phyloP scores from a whole-genome alignment of 2,888 invertebrate species.

The Lampropteryx suffumata region DNA sequence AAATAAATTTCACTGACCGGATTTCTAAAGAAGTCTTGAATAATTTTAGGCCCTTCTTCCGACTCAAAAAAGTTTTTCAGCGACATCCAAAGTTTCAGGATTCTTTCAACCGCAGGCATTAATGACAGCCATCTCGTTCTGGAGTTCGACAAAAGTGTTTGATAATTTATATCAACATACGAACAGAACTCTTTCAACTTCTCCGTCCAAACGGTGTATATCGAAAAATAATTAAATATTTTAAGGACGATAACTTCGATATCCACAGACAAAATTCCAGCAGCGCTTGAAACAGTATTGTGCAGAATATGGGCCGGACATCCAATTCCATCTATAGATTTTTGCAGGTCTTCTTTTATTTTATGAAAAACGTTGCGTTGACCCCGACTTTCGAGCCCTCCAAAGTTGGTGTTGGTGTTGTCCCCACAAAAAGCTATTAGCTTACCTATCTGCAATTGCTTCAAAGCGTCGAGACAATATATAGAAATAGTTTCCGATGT shows the following conservation, averaged over 20 bases:
- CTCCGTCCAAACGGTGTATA: constrained; percentile 37
- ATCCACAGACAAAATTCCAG: constrained; percentile 33
- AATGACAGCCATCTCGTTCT: constrained; percentile 33
- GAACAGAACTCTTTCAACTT: constrained; percentile 37
- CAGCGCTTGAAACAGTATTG: constrained; percentile 32
- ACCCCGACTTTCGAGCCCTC: constrained; percentile 6
- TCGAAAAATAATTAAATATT: constrained; percentile 37
- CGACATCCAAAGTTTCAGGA: constrained; percentile 21
- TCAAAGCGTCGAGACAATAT: not conserved
- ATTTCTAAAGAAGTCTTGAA: constrained; percentile 1
- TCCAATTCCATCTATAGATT: constrained; percentile 16
- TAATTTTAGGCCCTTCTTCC: not conserved
- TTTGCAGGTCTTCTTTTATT: constrained; percentile 22
- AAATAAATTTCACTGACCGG: not conserved
- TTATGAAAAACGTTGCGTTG: constrained; percentile 25
- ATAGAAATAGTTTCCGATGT: too few species aligned
- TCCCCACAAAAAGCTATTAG: constrained; percentile 5
- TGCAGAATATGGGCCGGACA: constrained; percentile 40
- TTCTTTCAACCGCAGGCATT: constrained; percentile 33
- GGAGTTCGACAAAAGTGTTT: constrained; percentile 28
- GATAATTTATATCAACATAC: constrained; percentile 32
- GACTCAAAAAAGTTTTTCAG: constrained; percentile 11
- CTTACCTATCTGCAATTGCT: not conserved
- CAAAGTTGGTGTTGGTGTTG: constrained; percentile 17
- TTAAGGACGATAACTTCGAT: constrained; percentile 34